Evolutionary conservation across 2,113 vertebrate species (phyloP).

Genomic region (Heterochromis multidens): DNA sequence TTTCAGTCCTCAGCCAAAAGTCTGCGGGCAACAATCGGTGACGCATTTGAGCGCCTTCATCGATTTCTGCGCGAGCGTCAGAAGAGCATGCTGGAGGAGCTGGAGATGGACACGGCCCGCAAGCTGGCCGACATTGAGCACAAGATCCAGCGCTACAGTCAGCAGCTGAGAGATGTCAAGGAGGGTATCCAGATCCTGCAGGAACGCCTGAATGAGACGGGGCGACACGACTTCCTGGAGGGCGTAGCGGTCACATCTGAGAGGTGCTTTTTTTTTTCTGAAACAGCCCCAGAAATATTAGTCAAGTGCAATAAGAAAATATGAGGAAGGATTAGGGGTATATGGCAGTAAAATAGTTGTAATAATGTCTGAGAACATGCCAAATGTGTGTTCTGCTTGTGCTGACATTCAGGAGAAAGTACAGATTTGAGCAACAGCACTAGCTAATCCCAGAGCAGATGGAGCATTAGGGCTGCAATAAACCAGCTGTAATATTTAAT

Average conservation of each 20-base stretch:
- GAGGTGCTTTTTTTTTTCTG: constrained; percentile 72
- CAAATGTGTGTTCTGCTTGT: neutral
- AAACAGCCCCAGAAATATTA: neutral
- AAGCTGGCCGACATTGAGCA: constrained; percentile 93
- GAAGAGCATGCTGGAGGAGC: constrained; percentile 97
- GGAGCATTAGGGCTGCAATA: constrained; percentile 45
- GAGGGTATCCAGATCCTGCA: constrained; percentile 96
- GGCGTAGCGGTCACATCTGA: constrained; percentile 87
- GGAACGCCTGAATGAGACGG: constrained; percentile 86
- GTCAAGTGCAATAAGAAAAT: neutral
- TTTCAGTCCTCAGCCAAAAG: constrained; percentile 92
- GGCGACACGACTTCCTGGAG: constrained; percentile 88
- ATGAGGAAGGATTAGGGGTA: neutral
- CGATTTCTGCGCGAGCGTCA: constrained; percentile 93
- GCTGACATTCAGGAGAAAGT: constrained; percentile 28
- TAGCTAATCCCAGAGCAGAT: constrained; percentile 59
- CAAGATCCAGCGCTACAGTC: constrained; percentile 96
- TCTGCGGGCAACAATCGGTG: constrained; percentile 88
- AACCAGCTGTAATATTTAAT: constrained; percentile 52
- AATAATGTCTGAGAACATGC: neutral
- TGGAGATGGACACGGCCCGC: constrained; percentile 91
- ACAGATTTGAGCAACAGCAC: constrained; percentile 43
- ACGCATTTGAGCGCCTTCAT: constrained; percentile 92
- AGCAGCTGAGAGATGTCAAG: constrained; percentile 93
- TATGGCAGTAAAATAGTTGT: neutral